Evolutionary conservation across 2,113 vertebrate genomes (phyloP).

Genomic region (Brachypodius melanocephalos): DNA sequence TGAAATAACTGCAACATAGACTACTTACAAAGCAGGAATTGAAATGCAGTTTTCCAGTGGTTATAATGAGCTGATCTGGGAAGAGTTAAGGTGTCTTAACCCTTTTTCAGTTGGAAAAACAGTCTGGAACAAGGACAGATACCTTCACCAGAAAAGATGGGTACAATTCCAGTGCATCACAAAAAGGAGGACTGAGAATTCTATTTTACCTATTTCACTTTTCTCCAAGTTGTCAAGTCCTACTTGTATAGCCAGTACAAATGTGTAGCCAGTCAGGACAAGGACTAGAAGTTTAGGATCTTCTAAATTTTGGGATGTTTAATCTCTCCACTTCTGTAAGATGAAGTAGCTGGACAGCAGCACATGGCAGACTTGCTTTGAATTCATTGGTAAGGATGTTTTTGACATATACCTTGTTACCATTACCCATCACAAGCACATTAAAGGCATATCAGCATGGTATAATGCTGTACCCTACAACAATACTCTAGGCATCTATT

Average conservation of each 20-base stretch:
- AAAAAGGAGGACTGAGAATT: background rate
- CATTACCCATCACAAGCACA: background rate
- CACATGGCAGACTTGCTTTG: background rate
- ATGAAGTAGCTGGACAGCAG: background rate
- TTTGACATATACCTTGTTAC: background rate
- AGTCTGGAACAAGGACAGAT: background rate
- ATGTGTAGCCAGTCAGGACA: background rate
- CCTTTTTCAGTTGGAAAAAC: background rate
- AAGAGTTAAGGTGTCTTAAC: background rate
- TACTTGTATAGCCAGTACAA: background rate
- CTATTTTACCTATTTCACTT: background rate
- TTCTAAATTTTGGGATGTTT: background rate
- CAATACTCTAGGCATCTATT: conserved; percentile 6
- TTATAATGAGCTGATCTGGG: background rate
- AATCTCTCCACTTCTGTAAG: background rate
- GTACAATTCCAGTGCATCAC: background rate
- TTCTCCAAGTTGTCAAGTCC: background rate
- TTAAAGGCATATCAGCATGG: background rate
- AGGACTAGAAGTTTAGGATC: background rate
- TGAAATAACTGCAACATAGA: background rate
- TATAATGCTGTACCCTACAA: background rate
- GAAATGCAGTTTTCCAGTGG: background rate
- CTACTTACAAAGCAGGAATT: background rate
- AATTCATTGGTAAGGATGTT: background rate
- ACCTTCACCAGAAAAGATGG: background rate